A percentile compares a stretch with the other conserved stretches of the same genome.
Conservation (phyloP, 2,113 vertebrate genomes). For the Ptilorrhoa leucosticta region DNA sequence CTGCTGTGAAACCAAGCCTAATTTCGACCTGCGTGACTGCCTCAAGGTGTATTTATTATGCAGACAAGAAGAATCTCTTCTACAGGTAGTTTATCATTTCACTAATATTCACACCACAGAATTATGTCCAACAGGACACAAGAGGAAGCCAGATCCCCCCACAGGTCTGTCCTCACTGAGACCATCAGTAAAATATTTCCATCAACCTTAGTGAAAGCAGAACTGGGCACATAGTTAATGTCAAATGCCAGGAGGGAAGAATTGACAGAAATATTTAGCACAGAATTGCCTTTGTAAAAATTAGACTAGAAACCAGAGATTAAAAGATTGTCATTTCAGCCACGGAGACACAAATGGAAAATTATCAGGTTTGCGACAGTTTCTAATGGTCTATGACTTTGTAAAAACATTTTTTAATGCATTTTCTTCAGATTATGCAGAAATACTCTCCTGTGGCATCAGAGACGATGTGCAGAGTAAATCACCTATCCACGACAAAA, state of each 20-base stretch:
- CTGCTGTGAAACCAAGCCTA: neutral
- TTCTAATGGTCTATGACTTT: neutral
- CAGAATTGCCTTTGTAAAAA: neutral
- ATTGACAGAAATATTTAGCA: neutral
- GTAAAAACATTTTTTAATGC: neutral
- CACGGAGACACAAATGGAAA: neutral
- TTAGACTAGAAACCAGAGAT: neutral
- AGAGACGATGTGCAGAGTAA: neutral
- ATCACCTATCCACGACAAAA: neutral
- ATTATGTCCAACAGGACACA: neutral
- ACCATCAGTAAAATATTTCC: neutral
- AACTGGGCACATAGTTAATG: neutral
- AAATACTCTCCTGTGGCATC: neutral
- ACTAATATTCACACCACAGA: neutral
- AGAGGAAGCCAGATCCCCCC: neutral
- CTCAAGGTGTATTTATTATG: neutral
- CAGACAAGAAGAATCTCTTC: neutral
- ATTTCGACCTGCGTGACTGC: neutral
- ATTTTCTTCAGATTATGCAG: neutral
- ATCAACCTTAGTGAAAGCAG: neutral
- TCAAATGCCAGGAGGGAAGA: neutral
- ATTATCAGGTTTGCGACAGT: neutral
- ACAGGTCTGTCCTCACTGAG: neutral
- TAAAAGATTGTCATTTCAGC: neutral
- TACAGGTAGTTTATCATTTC: neutral